Conservation (phyloP, 2,888 invertebrate species). For the Drosophila eohydei region DNA sequence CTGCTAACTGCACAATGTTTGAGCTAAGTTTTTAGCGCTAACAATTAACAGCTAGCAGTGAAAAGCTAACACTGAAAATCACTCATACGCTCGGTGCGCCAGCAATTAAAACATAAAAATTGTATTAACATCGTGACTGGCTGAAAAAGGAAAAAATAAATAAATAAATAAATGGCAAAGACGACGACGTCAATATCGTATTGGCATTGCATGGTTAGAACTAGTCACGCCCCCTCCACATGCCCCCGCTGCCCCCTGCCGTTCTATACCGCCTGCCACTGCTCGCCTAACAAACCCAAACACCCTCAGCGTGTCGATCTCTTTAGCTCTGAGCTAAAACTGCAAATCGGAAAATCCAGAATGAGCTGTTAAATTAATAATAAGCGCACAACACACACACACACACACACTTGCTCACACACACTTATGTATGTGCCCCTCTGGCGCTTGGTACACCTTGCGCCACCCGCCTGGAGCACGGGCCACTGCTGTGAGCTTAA, state of each 20-base stretch:
- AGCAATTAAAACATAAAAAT: slow-evolving; percentile 77
- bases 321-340: slow-evolving; percentile 38
- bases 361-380: slow-evolving; percentile 79
- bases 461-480: slow-evolving; percentile 27
- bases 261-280: background rate
- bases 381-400: slow-evolving; percentile 58
- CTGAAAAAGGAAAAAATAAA: slow-evolving; percentile 20
- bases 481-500: slow-evolving; percentile 60
- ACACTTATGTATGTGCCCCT: background rate
- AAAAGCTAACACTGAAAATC: slow-evolving; percentile 72
- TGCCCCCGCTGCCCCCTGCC: background rate
- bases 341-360: slow-evolving; percentile 74
- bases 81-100: slow-evolving; percentile 72
- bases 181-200: slow-evolving; percentile 62
- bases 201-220: slow-evolving; percentile 36
- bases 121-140: slow-evolving; percentile 82
- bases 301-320: slow-evolving; percentile 22
- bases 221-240: slow-evolving; percentile 21
- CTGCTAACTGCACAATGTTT: slow-evolving; percentile 45
- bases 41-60: slow-evolving; percentile 71
- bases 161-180: slow-evolving; percentile 1
- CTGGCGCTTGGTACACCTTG: background rate
- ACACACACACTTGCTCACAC: slow-evolving; percentile 1
- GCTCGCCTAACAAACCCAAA: background rate
- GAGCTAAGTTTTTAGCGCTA: slow-evolving; percentile 52